A percentile compares a stretch with the other conserved stretches of the same genome.
These are phyloP conservation scores for Salmo trutta DNA, from an alignment of 2,797 vertebrate genomes.

Conservation along the genomic window DNA sequence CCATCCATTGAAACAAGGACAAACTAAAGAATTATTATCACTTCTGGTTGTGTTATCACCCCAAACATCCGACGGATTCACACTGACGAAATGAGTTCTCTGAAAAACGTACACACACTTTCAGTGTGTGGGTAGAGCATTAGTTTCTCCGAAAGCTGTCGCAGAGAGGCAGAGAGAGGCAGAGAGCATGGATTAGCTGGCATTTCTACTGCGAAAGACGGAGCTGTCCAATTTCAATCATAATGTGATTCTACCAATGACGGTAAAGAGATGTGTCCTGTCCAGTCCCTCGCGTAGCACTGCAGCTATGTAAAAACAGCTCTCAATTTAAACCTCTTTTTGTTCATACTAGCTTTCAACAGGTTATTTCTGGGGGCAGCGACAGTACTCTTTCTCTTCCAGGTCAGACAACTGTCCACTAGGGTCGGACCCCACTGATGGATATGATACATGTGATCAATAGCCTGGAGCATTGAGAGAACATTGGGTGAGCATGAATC, in stretches of 20 bases:
- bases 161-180: too few species aligned
- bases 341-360: background rate
- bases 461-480: slow-evolving; percentile 24
- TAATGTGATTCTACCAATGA: background rate
- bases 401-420: background rate
- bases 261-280: background rate
- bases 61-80: background rate
- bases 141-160: background rate
- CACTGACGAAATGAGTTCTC: background rate
- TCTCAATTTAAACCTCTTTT: background rate
- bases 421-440: background rate
- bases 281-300: background rate
- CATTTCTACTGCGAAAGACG: background rate
- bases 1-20: background rate
- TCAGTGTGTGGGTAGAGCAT: background rate
- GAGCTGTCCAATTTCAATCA: background rate
- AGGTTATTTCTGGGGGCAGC: background rate
- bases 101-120: background rate
- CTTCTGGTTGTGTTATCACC: background rate
- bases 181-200: background rate
- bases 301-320: slow-evolving; percentile 3
- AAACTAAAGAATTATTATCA: background rate
- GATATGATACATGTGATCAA: slow-evolving; percentile 41
- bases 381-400: background rate
- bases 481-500: background rate